Evolutionary conservation across 2,797 vertebrate species (phyloP), one percentile per base, ranked within the genome.

Genomic region (Pseudochromis fuscus): DNA sequence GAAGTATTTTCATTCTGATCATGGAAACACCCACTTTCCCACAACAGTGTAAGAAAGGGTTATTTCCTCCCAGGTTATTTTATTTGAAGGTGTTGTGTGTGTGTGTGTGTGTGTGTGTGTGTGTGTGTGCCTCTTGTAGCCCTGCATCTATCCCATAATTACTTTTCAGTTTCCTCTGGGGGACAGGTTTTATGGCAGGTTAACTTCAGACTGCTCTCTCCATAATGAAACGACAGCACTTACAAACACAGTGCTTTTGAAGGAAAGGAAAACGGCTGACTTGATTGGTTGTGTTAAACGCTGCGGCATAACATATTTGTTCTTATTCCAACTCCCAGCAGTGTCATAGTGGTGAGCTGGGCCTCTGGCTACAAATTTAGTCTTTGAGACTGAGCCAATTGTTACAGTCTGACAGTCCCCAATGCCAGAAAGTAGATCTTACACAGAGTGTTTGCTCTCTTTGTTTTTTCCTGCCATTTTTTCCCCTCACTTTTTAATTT

Each of bases 341-440:
- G 38, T 59, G 44, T 51, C 33, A 31, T 23, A 33, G 35, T 33
- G 52, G 40, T 33, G 68, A 56, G 23, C 45, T 53, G 38, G 58
- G 35, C 33, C 52, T 12, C 40, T 33, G 45, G 30, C 27, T 28
- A 6, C 46, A 68, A 45, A 42, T 25, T 35, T 25, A 33, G 11
- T 33, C 31, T 33, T 33, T 72, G 35, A 71, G 21, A 45, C 59
- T 30, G 21, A 64, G 67, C 28, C 53, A 58, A 19, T 33, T 18
- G 11, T 82, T 42, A 46, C 24, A 27, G 12, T 51, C 45, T 65
- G 10, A 35, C 25, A 45, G 21, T 52, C 44, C 35, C 56, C 24
- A 63, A 75, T 60, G 65, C 33, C 31, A 35, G 24, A 71, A 24
- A 31, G 48, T 18, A 35, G 7, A 12, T 33, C 16, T 52, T 42